These are phyloP conservation scores for Stegostoma tigrinum DNA, from an alignment of 2,113 vertebrate species.

Conservation along the genomic window DNA sequence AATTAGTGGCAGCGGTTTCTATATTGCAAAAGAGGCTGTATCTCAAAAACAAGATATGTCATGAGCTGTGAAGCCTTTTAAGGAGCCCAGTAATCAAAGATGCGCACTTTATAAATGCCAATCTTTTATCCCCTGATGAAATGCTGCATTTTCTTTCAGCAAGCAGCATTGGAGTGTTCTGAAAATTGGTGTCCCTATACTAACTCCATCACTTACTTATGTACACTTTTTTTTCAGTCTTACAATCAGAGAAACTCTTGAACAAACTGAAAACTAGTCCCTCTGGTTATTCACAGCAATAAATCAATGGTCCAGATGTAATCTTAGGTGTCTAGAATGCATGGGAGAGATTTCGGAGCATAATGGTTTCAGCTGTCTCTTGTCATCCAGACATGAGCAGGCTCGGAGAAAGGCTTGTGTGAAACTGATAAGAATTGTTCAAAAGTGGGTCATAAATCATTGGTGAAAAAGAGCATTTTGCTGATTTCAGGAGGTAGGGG, in stretches of 20 bases:
- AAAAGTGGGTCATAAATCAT: constrained; percentile 93
- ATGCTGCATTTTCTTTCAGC: too few species aligned
- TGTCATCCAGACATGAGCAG: constrained; percentile 90
- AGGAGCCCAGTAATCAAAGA: too few species aligned
- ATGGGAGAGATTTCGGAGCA: constrained; percentile 75
- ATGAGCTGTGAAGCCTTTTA: too few species aligned
- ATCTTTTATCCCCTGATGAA: too few species aligned
- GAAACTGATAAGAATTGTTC: constrained; percentile 88
- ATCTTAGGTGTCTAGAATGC: constrained; percentile 92
- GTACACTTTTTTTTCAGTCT: background rate
- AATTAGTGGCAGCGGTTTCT: too few species aligned
- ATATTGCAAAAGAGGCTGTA: too few species aligned
- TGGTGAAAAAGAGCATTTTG: constrained; percentile 60
- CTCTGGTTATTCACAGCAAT: constrained; percentile 65
- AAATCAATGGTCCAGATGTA: constrained; percentile 95
- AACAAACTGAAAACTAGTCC: constrained; percentile 68
- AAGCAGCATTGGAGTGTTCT: background rate
- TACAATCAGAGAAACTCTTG: background rate
- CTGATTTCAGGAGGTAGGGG: constrained; percentile 62
- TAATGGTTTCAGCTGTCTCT: constrained; percentile 86
- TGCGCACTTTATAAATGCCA: too few species aligned
- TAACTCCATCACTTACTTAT: background rate
- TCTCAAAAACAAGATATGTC: too few species aligned
- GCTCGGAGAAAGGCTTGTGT: constrained; percentile 79
- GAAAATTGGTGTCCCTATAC: background rate